Evolutionary conservation across 2,797 vertebrate species (phyloP).

Genomic region (Cichlasoma orientale): DNA sequence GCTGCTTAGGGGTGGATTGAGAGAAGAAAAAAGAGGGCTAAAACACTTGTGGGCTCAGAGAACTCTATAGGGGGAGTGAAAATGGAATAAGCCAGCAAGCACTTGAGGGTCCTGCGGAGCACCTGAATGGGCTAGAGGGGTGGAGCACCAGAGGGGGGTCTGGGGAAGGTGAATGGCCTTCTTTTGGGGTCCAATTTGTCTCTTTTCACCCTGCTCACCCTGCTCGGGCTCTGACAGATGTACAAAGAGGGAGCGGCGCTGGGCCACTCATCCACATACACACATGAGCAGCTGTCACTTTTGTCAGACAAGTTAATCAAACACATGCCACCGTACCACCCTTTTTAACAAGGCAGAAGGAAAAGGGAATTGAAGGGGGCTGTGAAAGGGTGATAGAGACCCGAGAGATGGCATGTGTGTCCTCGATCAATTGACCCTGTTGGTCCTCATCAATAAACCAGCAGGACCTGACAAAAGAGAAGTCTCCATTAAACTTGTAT

Average conservation of each 20-base stretch:
- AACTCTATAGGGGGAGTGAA: constrained; percentile 94
- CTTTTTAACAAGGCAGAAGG: constrained; percentile 78
- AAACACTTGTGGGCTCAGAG: constrained; percentile 96
- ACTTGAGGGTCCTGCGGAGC: constrained; percentile 97
- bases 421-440: constrained; percentile 65
- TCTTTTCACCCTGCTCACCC: constrained; percentile 98
- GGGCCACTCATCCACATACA: constrained; percentile 97
- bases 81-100: constrained; percentile 99
- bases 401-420: constrained; percentile 69
- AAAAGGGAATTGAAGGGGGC: constrained; percentile 65
- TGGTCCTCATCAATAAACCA: constrained; percentile 67
- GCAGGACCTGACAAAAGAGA: constrained; percentile 59
- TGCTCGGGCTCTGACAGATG: constrained; percentile 99
- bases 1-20: constrained; percentile 87
- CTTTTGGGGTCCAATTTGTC: constrained; percentile 99
- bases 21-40: constrained; percentile 92
- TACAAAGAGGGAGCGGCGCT: constrained; percentile 99
- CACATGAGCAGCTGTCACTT: constrained; percentile 99
- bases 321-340: constrained; percentile 99
- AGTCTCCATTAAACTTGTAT: constrained; percentile 73
- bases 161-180: constrained; percentile 98
- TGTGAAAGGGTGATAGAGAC: constrained; percentile 70
- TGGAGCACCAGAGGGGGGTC: constrained; percentile 87
- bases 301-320: constrained; percentile 99
- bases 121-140: constrained; percentile 92